A percentile compares a stretch with the other conserved stretches of the same genome.
Evolutionary conservation across 2,888 invertebrate species (phyloP).

Genomic region (Cryptus viduatorius): DNA sequence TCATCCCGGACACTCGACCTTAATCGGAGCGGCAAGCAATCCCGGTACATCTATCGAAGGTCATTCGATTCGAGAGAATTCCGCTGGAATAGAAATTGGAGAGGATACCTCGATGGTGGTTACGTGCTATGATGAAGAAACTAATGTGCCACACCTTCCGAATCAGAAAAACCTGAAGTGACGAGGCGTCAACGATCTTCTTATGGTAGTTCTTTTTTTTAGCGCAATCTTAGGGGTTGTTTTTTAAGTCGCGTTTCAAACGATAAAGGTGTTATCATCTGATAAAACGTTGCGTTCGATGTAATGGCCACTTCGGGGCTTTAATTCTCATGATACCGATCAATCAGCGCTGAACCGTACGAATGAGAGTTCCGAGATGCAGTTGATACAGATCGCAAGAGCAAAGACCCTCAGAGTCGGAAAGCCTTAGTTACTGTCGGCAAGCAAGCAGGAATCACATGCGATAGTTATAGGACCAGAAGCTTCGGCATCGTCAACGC

Average conservation of each 20-base stretch:
- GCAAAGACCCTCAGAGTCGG: constrained; percentile 5
- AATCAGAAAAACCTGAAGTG: constrained; percentile 10
- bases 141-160: constrained; percentile 10
- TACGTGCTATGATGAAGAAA: constrained; percentile 26
- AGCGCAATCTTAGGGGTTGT: not conserved
- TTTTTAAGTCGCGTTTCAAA: not conserved
- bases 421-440: constrained; percentile 27
- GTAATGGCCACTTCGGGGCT: not conserved
- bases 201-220: not conserved
- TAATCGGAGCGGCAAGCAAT: constrained; percentile 61
- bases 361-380: constrained; percentile 22
- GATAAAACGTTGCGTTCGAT: not conserved
- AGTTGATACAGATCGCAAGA: constrained; percentile 16
- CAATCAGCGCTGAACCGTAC: too few relatives aligned
- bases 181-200: constrained; percentile 29
- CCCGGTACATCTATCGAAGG: constrained; percentile 57
- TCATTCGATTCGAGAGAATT: constrained; percentile 57
- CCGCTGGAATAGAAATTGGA: constrained; percentile 36
- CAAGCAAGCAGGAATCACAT: constrained; percentile 32
- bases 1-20: constrained; percentile 54
- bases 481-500: constrained; percentile 63
- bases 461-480: constrained; percentile 53
- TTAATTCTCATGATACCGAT: too few relatives aligned
- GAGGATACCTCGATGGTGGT: constrained; percentile 37
- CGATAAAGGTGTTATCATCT: too few relatives aligned